A percentile compares a stretch with the other conserved stretches of the same genome.
These are phyloP conservation scores for Thelohanellus kitauei DNA, from an alignment of 30 jellyfish, hydroid and myxozoan species.

Conservation along the genomic window DNA sequence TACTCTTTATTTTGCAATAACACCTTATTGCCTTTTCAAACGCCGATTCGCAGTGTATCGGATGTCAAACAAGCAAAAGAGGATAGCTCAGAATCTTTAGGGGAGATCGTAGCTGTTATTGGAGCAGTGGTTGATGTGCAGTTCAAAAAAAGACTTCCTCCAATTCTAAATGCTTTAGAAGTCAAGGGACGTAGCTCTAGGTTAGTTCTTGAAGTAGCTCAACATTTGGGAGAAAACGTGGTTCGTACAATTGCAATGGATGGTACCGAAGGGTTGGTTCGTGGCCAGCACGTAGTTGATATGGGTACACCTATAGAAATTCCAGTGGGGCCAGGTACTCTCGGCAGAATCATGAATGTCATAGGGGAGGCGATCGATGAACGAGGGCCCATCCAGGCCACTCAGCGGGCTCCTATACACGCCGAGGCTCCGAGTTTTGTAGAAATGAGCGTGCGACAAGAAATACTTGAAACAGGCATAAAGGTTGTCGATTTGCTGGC, in stretches of 20 bases:
- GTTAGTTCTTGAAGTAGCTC: conserved; percentile 88
- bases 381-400: conserved; percentile 92
- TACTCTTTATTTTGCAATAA: too few relatives aligned
- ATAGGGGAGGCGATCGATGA: conserved; percentile 98
- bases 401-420: conserved; percentile 60
- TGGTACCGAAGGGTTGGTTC: conserved; percentile 98
- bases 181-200: conserved; percentile 74
- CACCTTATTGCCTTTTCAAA: too few relatives aligned
- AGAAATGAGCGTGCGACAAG: conserved; percentile 97
- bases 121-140: conserved; percentile 99
- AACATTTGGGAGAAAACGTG: conserved; percentile 95
- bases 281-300: conserved; percentile 73
- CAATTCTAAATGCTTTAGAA: conserved; percentile 83
- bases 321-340: conserved; percentile 99
- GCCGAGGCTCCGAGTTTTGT: conserved; percentile 97
- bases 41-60: too few relatives aligned
- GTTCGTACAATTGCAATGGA: conserved; percentile 99
- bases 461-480: conserved; percentile 84
- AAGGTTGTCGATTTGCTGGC: conserved; percentile 95
- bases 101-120: conserved; percentile 85
- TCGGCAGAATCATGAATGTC: conserved; percentile 87
- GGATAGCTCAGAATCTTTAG: too few relatives aligned
- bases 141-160: conserved; percentile 57
- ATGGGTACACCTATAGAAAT: conserved; percentile 79
- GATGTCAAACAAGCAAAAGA: too few relatives aligned